Percentiles rank a stretch among this genome's conserved stretches.
phyloP scores from a whole-genome alignment of 2,113 vertebrate species.

The Myrmecobius fasciatus region DNA sequence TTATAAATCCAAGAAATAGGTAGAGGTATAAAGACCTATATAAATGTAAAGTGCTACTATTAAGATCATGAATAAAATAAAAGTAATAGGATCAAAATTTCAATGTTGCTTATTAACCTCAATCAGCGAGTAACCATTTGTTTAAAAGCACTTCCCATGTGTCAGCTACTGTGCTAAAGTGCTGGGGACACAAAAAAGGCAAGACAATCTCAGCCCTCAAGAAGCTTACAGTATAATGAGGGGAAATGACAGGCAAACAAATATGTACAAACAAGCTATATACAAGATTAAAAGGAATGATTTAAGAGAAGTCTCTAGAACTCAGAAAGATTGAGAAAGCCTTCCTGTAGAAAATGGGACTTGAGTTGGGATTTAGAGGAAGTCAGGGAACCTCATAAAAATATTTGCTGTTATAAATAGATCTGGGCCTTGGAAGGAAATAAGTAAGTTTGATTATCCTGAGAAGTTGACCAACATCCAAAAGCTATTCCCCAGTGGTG shows the following conservation, averaged over 20 bases:
- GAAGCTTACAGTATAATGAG: background rate
- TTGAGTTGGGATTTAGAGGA: background rate
- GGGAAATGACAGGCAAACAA: background rate
- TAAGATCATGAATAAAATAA: background rate
- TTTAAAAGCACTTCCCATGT: background rate
- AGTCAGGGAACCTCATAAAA: background rate
- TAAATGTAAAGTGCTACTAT: constrained; percentile 13
- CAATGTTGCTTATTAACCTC: background rate
- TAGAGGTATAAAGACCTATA: background rate
- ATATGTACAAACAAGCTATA: background rate
- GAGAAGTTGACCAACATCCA: constrained; percentile 36
- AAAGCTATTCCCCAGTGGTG: background rate
- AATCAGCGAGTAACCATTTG: no score
- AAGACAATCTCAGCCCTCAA: background rate
- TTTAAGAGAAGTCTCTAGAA: background rate
- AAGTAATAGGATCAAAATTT: constrained; percentile 44
- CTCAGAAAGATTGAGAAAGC: background rate
- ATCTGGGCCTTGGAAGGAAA: constrained; percentile 22
- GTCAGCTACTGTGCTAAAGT: no score
- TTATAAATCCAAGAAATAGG: constrained; percentile 54
- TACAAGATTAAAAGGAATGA: background rate
- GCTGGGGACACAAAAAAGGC: background rate
- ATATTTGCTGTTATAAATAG: constrained; percentile 41
- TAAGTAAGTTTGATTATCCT: background rate
- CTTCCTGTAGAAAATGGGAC: background rate